Percentiles rank a stretch among this genome's conserved stretches.
These are phyloP conservation scores for Lasioglossum morio DNA, from an alignment of 2,888 invertebrate species.

Conservation along the genomic window DNA sequence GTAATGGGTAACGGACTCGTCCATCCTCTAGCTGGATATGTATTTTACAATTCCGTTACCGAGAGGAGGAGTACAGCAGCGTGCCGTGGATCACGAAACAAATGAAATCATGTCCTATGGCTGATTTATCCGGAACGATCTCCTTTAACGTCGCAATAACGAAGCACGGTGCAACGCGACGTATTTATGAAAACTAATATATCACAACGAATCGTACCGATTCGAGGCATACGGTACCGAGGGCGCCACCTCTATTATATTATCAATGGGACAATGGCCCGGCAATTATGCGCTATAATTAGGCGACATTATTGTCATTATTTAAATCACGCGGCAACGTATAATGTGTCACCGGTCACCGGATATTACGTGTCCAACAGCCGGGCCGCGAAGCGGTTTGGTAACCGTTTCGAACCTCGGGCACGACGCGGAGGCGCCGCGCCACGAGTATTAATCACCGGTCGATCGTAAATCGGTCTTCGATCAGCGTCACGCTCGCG, in stretches of 20 bases:
- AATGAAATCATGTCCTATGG: slow-evolving; percentile 18
- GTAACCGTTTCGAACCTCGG: slow-evolving; percentile 2
- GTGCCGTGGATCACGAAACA: background rate
- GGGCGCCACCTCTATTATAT: slow-evolving; percentile 28
- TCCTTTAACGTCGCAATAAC: slow-evolving; percentile 37
- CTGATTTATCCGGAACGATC: slow-evolving; percentile 17
- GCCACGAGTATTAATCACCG: slow-evolving; percentile 52
- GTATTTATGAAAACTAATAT: slow-evolving; percentile 41
- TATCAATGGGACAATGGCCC: slow-evolving; percentile 38
- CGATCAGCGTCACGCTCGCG: slow-evolving; percentile 56
- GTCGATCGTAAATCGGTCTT: slow-evolving; percentile 57
- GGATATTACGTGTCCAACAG: slow-evolving; percentile 30
- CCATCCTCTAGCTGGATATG: background rate
- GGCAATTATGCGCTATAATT: slow-evolving; percentile 51
- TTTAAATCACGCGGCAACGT: slow-evolving; percentile 45
- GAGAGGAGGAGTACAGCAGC: background rate
- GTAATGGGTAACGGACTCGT: background rate
- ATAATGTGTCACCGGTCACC: slow-evolving; percentile 23
- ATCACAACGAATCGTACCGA: slow-evolving; percentile 19
- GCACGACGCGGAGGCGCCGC: slow-evolving; percentile 12
- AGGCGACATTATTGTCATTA: slow-evolving; percentile 55
- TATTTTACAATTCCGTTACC: background rate
- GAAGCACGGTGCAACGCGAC: background rate
- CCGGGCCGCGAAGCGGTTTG: slow-evolving; percentile 10
- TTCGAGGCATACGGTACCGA: slow-evolving; percentile 26